A percentile compares a stretch with the other conserved stretches of the same genome.
These are phyloP conservation scores for Caenorhabditis briggsae DNA, from an alignment of 1,140 invertebrate genomes.

Conservation along the genomic window DNA sequence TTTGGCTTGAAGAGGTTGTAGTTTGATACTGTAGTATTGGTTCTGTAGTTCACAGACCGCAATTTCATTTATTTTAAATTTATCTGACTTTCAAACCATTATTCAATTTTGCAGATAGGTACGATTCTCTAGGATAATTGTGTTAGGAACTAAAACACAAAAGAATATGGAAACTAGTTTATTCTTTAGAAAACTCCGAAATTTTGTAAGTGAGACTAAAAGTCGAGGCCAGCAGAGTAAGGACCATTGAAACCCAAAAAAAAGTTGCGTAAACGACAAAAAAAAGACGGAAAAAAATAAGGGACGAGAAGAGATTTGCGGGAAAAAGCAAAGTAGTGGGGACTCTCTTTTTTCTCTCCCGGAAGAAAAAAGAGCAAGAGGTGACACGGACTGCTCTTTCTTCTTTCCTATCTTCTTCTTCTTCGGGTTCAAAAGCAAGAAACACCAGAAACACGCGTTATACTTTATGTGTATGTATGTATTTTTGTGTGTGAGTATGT, in stretches of 20 bases:
- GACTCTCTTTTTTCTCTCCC: constrained; percentile 37
- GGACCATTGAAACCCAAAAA: constrained; percentile 45
- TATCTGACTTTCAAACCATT: no score
- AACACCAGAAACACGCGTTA: constrained; percentile 31
- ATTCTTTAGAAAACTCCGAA: no score
- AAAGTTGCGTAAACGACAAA: constrained; percentile 50
- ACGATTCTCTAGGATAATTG: no score
- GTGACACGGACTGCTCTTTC: constrained; percentile 50
- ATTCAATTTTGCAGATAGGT: no score
- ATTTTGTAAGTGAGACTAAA: not conserved
- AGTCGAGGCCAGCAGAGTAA: not conserved
- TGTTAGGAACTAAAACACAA: no score
- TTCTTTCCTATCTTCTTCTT: not conserved
- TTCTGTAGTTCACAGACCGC: no score
- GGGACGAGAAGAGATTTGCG: constrained; percentile 49
- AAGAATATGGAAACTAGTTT: no score
- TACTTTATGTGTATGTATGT: constrained; percentile 27
- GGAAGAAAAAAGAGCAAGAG: constrained; percentile 34
- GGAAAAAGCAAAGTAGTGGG: constrained; percentile 12
- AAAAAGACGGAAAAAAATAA: constrained; percentile 38
- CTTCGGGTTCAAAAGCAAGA: not conserved
- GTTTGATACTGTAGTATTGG: no score
- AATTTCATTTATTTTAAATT: no score
- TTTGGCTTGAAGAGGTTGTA: no score
- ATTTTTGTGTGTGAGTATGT: not conserved